These are phyloP conservation scores for Eristalis arbustorum DNA, from an alignment of 2,888 invertebrate genomes.

Conservation along the genomic window DNA sequence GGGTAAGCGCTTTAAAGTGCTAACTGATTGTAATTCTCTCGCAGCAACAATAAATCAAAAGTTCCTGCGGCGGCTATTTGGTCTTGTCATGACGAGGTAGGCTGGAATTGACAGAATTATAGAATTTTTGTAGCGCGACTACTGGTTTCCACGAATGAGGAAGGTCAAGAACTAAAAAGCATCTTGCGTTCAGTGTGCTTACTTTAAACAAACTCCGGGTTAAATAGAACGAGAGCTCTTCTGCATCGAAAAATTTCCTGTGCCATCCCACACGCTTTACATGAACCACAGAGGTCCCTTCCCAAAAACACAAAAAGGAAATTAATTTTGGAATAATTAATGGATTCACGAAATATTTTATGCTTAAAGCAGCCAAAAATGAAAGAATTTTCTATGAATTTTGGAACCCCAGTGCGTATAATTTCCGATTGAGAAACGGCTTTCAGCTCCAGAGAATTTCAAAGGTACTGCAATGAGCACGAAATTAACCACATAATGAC, in stretches of 20 bases:
- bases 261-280: too few relatives aligned
- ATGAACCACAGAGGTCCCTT: too few relatives aligned
- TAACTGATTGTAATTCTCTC: too few relatives aligned
- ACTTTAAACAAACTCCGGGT: not conserved
- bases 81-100: not conserved
- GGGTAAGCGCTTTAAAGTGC: too few relatives aligned
- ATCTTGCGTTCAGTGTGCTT: slow-evolving; percentile 6
- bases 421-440: slow-evolving; percentile 72
- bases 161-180: not conserved
- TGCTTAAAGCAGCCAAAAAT: not conserved
- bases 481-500: slow-evolving; percentile 71
- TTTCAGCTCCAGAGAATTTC: slow-evolving; percentile 69
- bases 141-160: not conserved
- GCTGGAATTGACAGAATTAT: not conserved
- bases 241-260: too few relatives aligned
- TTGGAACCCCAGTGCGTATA: slow-evolving; percentile 71
- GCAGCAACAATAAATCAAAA: too few relatives aligned
- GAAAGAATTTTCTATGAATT: slow-evolving; percentile 50
- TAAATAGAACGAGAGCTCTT: not conserved
- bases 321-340: too few relatives aligned
- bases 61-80: not conserved
- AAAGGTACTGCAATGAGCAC: slow-evolving; percentile 57
- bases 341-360: too few relatives aligned
- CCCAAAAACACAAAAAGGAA: too few relatives aligned
- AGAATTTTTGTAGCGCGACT: not conserved